phyloP scores from a whole-genome alignment of 2,113 vertebrate species.

The Prionailurus viverrinus region DNA sequence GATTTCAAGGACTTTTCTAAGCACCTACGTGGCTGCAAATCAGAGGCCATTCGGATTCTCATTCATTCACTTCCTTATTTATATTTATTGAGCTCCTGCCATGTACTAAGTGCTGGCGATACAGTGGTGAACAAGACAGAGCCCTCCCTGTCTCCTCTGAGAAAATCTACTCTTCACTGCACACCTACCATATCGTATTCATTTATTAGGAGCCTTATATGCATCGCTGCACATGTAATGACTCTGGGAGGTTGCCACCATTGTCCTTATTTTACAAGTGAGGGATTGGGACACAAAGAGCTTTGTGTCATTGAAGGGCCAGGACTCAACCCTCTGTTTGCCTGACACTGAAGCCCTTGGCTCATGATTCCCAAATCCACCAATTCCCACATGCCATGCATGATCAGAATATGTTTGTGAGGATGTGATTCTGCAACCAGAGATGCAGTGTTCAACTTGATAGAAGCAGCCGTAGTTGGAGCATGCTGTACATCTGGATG shows the following conservation, averaged over 20 bases:
- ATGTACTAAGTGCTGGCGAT: not conserved
- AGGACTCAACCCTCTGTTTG: not conserved
- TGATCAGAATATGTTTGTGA: not conserved
- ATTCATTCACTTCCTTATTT: not conserved
- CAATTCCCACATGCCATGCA: too few species aligned
- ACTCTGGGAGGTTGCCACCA: not conserved
- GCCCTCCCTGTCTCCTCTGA: not conserved
- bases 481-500: not conserved
- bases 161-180: not conserved
- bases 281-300: not conserved
- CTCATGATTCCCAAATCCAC: not conserved
- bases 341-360: not conserved
- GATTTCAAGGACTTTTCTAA: conserved; percentile 57
- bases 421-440: not conserved
- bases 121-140: not conserved
- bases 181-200: too few species aligned
- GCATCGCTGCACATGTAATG: not conserved
- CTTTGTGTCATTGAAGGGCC: not conserved
- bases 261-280: not conserved
- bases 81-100: not conserved
- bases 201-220: not conserved
- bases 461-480: not conserved
- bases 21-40: not conserved
- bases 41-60: not conserved
- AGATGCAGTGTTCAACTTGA: not conserved